Percentiles rank a stretch among this genome's conserved stretches.
Conservation (phyloP, 1,140 invertebrate genomes). For the Listronotus bonariensis region DNA sequence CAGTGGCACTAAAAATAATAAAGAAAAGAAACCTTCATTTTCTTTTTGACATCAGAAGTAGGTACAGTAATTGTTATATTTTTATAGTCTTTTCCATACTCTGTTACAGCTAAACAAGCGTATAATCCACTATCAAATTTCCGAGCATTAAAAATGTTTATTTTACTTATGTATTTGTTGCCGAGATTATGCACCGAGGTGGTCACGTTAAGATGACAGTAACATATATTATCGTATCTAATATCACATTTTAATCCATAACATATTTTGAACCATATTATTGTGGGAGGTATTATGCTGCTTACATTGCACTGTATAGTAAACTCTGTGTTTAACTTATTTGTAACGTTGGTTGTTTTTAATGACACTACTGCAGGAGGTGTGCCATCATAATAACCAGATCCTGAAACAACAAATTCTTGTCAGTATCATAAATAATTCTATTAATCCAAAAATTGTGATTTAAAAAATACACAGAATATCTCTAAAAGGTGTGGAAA, state of each 20-base stretch:
- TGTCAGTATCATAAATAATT: background rate
- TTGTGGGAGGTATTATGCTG: slow-evolving; percentile 42
- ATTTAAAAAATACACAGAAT: too few species aligned
- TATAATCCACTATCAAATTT: slow-evolving; percentile 48
- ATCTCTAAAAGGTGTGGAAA: too few species aligned
- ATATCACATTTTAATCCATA: slow-evolving; percentile 43
- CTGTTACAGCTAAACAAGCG: slow-evolving; percentile 49
- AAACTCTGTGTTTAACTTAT: slow-evolving; percentile 42
- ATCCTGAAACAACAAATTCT: slow-evolving; percentile 27
- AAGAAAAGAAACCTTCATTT: slow-evolving; percentile 34
- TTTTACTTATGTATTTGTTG: slow-evolving; percentile 49
- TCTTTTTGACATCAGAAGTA: slow-evolving; percentile 20
- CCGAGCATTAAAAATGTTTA: slow-evolving; percentile 46
- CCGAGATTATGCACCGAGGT: slow-evolving; percentile 32
- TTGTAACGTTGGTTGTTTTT: slow-evolving; percentile 40
- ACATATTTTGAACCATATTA: slow-evolving; percentile 51
- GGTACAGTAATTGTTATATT: slow-evolving; percentile 43
- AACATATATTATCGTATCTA: slow-evolving; percentile 41
- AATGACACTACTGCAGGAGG: slow-evolving; percentile 43
- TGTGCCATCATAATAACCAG: slow-evolving; percentile 32
- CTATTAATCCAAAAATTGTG: too few species aligned
- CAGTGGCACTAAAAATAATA: slow-evolving; percentile 48
- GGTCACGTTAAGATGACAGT: slow-evolving; percentile 40
- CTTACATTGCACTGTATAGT: slow-evolving; percentile 50
- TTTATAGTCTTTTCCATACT: slow-evolving; percentile 43